Conservation (phyloP, 1,140 invertebrate species). For the Bradynema listronoti region DNA sequence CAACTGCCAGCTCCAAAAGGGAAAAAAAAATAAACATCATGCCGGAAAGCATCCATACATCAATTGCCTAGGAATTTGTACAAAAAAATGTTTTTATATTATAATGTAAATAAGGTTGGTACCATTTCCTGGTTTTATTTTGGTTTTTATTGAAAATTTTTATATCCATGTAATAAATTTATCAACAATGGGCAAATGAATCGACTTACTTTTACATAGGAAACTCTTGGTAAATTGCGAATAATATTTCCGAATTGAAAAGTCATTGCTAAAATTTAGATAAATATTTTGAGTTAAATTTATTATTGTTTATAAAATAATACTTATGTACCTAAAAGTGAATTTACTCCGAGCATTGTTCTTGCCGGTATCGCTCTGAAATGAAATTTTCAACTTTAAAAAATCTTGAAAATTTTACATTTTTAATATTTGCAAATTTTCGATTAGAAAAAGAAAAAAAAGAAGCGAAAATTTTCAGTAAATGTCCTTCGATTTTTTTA, state of each 20-base stretch:
- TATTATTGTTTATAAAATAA: slow-evolving; percentile 6
- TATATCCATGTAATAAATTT: slow-evolving; percentile 12
- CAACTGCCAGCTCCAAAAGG: slow-evolving; percentile 53
- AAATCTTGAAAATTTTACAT: background rate
- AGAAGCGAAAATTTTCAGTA: slow-evolving; percentile 4
- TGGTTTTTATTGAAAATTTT: too few relatives aligned
- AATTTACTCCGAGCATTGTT: slow-evolving; percentile 57
- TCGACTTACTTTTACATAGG: slow-evolving; percentile 48
- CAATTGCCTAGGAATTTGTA: slow-evolving; percentile 23
- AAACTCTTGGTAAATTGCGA: slow-evolving; percentile 51
- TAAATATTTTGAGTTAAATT: background rate
- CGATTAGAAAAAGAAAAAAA: too few relatives aligned
- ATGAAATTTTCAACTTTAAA: background rate
- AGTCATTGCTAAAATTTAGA: slow-evolving; percentile 47
- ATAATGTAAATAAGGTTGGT: too few relatives aligned
- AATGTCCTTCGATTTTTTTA: background rate
- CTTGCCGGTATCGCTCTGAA: slow-evolving; percentile 54
- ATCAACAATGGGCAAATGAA: background rate
- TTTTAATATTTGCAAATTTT: too few relatives aligned
- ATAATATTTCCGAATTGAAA: slow-evolving; percentile 58
- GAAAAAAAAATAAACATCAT: slow-evolving; percentile 58
- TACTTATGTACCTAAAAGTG: slow-evolving; percentile 36
- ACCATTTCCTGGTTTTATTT: too few relatives aligned
- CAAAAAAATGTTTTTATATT: background rate
- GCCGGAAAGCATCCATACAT: slow-evolving; percentile 44